Base-by-base conservation (phyloP, 2,888 invertebrate species). In the Suillia variegata region DNA sequence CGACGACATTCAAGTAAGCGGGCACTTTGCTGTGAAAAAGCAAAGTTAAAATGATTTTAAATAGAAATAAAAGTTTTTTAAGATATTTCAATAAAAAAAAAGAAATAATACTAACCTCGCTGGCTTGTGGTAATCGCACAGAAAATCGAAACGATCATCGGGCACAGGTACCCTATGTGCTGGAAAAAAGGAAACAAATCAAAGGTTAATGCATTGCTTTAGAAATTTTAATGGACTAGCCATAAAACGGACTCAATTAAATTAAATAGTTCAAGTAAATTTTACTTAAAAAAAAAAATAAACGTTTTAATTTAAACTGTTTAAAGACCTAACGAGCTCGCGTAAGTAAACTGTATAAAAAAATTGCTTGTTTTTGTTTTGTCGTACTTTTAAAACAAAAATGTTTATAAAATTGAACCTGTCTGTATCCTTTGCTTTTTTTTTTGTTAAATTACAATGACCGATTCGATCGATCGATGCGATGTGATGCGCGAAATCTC, bases 91-190 rank as follows among this genome's bases (percentile, higher is more conserved):
- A 24, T 21, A 31, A 38, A 13, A n/a, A n/a, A n/a, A 38, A 13
- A 38, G n/a, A 13, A 6, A 17, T 42, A 26, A 15, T 24, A 63
- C 83, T 85, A 83, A 96, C 97, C 96, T 98, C 54, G 84, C 86
- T 63, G 99, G 99, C 82, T 98, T 96, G 84, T 93, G 96, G 80
- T 89, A 94, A 67, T 98, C 91, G 82, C 93, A 93, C 42, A 99
- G 88, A 82, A 88, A 98, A 76, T 98, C 96, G 81, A 88, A 99
- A 72, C 99, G 87, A 56, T 89, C 88, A 83, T 99, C 99, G 2
- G 98, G 98, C 6, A 99, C 98, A 24, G 98, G 96, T 74, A 99
- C 99, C 79, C 98, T 90, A 91, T 94, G 90, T 95, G 87, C 84
- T 77, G 76, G 69, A 78, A 79, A 78, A 61, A 71, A 71, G 50